Percentiles rank a stretch among this genome's conserved stretches.
These are phyloP conservation scores for Henricia sp. DNA, from an alignment of 53 echinoderm and acorn worm species.

Conservation along the genomic window DNA sequence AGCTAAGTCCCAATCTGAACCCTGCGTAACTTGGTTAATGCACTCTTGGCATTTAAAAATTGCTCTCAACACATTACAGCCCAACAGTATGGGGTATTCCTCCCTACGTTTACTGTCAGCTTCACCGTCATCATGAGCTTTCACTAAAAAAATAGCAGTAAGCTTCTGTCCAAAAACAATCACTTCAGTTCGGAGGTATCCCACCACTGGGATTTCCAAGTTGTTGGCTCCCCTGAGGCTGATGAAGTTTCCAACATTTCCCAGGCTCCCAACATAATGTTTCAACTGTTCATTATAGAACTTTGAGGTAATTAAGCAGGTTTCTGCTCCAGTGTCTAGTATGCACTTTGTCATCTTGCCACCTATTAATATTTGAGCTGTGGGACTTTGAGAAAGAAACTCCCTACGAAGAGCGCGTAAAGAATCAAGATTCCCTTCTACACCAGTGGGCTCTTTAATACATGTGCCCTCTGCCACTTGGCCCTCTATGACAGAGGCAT, in stretches of 20 bases:
- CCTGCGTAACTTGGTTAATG: too few species aligned
- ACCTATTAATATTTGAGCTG: conserved; percentile 3
- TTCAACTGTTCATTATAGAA: conserved; percentile 8
- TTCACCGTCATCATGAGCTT: too few species aligned
- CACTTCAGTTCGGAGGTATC: too few species aligned
- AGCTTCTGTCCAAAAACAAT: too few species aligned
- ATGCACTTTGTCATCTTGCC: not conserved
- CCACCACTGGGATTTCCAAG: conserved; percentile 4
- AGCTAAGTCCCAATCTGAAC: too few species aligned
- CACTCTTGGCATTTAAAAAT: too few species aligned
- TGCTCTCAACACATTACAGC: too few species aligned
- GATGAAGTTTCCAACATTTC: not conserved
- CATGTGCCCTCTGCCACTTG: conserved; percentile 21
- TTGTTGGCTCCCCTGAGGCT: not conserved
- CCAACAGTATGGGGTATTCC: too few species aligned
- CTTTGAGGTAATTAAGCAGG: not conserved
- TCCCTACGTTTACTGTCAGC: too few species aligned
- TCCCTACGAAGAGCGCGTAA: not conserved
- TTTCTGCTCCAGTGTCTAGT: conserved; percentile 22
- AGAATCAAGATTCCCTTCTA: not conserved
- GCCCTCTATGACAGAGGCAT: conserved; percentile 38
- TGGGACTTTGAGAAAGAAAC: not conserved
- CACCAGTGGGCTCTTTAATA: not conserved
- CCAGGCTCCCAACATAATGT: not conserved
- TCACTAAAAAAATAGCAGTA: too few species aligned